Conservation (phyloP, 2,888 invertebrate species). For the Eucriotettix oculatus region DNA sequence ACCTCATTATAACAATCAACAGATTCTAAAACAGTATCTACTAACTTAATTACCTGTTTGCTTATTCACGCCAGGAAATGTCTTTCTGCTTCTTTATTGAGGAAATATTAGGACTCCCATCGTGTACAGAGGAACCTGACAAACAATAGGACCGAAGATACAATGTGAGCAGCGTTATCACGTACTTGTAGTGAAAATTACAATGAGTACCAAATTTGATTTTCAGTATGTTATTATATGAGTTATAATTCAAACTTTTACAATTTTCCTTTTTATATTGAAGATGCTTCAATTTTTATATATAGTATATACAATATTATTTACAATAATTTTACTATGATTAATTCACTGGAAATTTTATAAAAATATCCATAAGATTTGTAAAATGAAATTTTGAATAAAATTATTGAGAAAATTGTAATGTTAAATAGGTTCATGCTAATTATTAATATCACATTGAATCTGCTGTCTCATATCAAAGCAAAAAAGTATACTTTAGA, state of each 20-base stretch:
- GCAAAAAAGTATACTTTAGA: no score
- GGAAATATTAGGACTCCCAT: conserved; percentile 1
- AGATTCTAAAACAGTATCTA: no score
- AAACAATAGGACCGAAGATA: no score
- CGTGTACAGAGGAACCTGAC: no score
- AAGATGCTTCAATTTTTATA: background rate
- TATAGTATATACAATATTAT: background rate
- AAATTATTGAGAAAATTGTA: background rate
- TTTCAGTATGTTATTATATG: no score
- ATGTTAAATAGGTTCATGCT: background rate
- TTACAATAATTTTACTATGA: background rate
- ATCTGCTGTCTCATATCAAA: no score
- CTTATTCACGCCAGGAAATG: conserved; percentile 2
- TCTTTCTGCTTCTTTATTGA: conserved; percentile 1
- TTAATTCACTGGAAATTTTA: background rate
- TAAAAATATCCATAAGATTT: conserved; percentile 1
- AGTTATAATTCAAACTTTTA: background rate
- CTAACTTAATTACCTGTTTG: background rate
- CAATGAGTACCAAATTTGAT: no score
- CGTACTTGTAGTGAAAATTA: no score
- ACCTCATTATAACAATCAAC: no score
- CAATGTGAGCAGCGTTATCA: no score
- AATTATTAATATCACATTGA: no score
- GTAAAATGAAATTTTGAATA: background rate
- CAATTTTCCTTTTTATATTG: background rate